Evolutionary conservation across 1,140 invertebrate species (phyloP).

Genomic region (Thaumetopoea pityocampa): DNA sequence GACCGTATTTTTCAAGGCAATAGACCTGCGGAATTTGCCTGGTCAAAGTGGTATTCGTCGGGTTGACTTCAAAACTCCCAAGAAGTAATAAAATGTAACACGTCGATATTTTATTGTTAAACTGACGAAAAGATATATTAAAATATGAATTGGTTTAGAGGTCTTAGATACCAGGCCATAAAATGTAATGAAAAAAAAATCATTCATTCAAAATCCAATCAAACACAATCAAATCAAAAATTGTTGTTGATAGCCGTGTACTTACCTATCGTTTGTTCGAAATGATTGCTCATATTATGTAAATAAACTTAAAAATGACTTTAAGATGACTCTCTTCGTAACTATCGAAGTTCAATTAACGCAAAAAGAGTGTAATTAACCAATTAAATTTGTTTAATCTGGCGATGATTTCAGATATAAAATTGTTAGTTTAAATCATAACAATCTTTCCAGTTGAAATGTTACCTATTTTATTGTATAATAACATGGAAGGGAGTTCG

Average conservation of each 20-base stretch:
- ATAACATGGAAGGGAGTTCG: conserved; percentile 60
- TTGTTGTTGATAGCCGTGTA: conserved; percentile 23
- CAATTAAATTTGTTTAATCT: conserved; percentile 27
- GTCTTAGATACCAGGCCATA: no score
- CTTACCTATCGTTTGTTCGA: conserved; percentile 28
- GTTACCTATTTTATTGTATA: conserved; percentile 59
- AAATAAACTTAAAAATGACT: conserved; percentile 24
- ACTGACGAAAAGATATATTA: conserved; percentile 6
- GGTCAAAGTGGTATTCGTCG: no score
- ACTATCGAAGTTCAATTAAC: conserved; percentile 44
- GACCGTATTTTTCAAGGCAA: no score
- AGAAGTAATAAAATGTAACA: no score
- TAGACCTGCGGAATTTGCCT: no score
- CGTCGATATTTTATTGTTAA: no score
- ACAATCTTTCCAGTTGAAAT: conserved; percentile 43
- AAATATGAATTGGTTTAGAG: no score
- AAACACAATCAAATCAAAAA: conserved; percentile 24
- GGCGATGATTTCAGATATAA: conserved; percentile 65
- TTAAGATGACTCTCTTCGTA: conserved; percentile 47
- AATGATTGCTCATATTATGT: conserved; percentile 26
- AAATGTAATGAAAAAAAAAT: conserved; percentile 7
- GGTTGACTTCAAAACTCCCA: no score
- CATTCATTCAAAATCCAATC: conserved; percentile 18
- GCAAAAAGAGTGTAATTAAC: conserved; percentile 20
- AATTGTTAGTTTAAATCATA: conserved; percentile 26